These are phyloP conservation scores for Maniola jurtina DNA, from an alignment of 1,140 invertebrate species.

Conservation along the genomic window DNA sequence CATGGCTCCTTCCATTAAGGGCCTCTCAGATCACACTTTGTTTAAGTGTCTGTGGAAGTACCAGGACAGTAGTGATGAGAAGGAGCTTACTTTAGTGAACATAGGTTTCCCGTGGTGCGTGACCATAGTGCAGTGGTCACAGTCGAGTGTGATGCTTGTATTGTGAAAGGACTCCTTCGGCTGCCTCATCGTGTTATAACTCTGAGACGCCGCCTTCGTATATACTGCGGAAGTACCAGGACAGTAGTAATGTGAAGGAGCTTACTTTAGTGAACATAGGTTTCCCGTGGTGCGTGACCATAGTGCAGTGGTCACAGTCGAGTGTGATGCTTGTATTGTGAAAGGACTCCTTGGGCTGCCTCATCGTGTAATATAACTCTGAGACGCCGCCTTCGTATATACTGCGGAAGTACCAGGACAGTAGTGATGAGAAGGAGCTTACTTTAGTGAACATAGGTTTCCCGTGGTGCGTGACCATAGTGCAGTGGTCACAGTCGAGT, in stretches of 20 bases:
- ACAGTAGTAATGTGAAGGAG: neutral
- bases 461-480: conserved; percentile 96
- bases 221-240: conserved; percentile 94
- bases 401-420: conserved; percentile 93
- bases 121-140: too few species aligned
- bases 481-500: too few species aligned
- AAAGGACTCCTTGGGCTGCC: conserved; percentile 98
- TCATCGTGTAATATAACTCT: conserved; percentile 82
- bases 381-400: conserved; percentile 99
- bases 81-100: too few species aligned
- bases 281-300: conserved; percentile 97
- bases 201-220: too few species aligned
- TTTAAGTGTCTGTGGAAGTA: too few species aligned
- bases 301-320: conserved; percentile 98
- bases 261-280: conserved; percentile 97
- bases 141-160: too few species aligned
- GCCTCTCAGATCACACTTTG: too few species aligned
- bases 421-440: conserved; percentile 38
- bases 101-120: too few species aligned
- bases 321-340: conserved; percentile 98
- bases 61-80: too few species aligned
- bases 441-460: conserved; percentile 98
- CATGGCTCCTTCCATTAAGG: too few species aligned
- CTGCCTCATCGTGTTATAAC: too few species aligned
- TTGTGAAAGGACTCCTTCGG: too few species aligned